A percentile compares a stretch with the other conserved stretches of the same genome.
These are phyloP conservation scores for Andrena praecox DNA, from an alignment of 2,888 invertebrate genomes.

Conservation along the genomic window DNA sequence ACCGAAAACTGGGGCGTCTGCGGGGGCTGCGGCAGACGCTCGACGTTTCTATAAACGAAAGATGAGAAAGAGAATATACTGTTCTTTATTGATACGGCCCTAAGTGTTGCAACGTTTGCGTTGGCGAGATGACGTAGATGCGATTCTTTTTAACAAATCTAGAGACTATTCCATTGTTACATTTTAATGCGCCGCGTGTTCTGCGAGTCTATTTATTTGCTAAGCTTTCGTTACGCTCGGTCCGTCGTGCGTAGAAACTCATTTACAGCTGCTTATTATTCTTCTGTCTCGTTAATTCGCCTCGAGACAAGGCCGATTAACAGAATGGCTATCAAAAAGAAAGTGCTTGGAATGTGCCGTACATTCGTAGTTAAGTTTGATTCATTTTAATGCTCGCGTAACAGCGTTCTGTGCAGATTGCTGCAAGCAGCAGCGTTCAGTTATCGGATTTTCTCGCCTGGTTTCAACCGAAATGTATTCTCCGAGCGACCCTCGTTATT, in stretches of 20 bases:
- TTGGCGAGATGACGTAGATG: slow-evolving; percentile 54
- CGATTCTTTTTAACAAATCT: slow-evolving; percentile 55
- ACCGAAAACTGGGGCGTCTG: slow-evolving; percentile 49
- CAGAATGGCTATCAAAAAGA: slow-evolving; percentile 68
- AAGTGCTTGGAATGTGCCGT: slow-evolving; percentile 38
- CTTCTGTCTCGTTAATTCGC: slow-evolving; percentile 31
- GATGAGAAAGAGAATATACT: slow-evolving; percentile 32
- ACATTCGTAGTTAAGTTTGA: slow-evolving; percentile 76
- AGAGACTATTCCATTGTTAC: slow-evolving; percentile 62
- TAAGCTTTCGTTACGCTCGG: slow-evolving; percentile 51
- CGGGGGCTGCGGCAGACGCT: slow-evolving; percentile 50
- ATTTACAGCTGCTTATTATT: slow-evolving; percentile 35
- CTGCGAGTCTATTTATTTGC: slow-evolving; percentile 58
- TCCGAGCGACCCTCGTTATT: slow-evolving; percentile 55
- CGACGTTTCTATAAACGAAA: slow-evolving; percentile 45
- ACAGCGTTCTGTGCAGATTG: slow-evolving; percentile 50
- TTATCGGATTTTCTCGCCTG: slow-evolving; percentile 47
- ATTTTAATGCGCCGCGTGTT: slow-evolving; percentile 52
- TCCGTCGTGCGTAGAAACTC: slow-evolving; percentile 35
- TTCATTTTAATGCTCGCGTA: slow-evolving; percentile 67
- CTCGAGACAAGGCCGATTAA: slow-evolving; percentile 44
- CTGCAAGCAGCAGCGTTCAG: slow-evolving; percentile 45
- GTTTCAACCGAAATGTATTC: slow-evolving; percentile 39
- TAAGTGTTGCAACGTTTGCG: slow-evolving; percentile 56
- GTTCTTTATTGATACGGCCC: slow-evolving; percentile 63